Base-by-base conservation (phyloP, 2,797 vertebrate genomes). In the Alectoris magna region DNA sequence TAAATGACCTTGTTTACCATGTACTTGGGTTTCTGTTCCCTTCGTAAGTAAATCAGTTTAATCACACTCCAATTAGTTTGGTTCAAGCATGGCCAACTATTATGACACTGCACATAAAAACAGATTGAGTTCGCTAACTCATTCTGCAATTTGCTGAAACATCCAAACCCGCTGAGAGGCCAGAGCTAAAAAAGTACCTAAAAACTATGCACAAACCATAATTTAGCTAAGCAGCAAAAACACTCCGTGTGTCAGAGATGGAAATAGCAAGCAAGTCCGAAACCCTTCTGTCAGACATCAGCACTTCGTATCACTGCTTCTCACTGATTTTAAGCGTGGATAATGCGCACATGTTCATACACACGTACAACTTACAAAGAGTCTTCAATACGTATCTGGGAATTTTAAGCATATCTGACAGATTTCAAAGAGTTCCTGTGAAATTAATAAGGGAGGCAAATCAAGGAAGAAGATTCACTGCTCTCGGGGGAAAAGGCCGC, bases 41-140 rank as follows among this genome's bases (percentile, higher is more conserved):
- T 46, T 80, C 51, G 51, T 72, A 83, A 89, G 49, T 39, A 95
- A 93, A 95, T 91, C 86, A 90, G 66, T 70, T 94, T 87, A 94
- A 95, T 85, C 75, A 80, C 68, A 85, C 24, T 39, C 78, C 87
- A 85, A 53, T 93, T 88, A 88, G 72, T 53, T 63, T 81, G 69
- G 64, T 73, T 88, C 48, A 76, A 87, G 84, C 59, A 69, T 10
- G 21, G 60, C 31, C 64, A 81, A 64, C 34, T 17, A 49, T n/a
- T 34, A 31, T 3, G 12, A 70, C 80, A 70, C 44, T 9, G 6
- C 21, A 16, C 34, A 66, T 68, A 77, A 70, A 38, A 85, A 19
- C 29, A 69, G 44, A 34, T 1, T 12, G 34, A 79, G 75, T 43
- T 41, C 66, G 67, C 63, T 62, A 84, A 62, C 46, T 92, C 59